phyloP scores from a whole-genome alignment of 2,888 invertebrate genomes.

The Euclidia mi region DNA sequence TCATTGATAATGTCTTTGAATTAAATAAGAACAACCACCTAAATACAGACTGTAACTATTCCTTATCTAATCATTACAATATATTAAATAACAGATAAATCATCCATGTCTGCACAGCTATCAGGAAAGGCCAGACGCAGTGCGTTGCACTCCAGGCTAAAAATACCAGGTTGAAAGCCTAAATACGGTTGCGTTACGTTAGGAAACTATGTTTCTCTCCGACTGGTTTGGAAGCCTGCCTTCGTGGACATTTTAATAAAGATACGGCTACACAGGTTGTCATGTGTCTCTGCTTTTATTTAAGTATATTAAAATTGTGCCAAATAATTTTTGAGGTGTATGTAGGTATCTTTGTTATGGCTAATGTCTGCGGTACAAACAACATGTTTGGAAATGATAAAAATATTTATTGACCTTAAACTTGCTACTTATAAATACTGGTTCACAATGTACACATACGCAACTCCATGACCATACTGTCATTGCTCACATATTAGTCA shows the following conservation, averaged over 20 bases:
- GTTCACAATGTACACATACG: constrained; percentile 5
- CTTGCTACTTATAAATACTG: constrained; percentile 13
- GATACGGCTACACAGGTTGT: background rate
- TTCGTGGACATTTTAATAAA: constrained; percentile 15
- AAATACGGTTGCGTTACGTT: constrained; percentile 50
- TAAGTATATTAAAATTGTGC: background rate
- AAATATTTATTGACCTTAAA: constrained; percentile 12
- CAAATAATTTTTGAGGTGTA: background rate
- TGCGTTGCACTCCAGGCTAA: constrained; percentile 66
- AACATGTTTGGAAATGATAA: background rate
- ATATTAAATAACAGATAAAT: constrained; percentile 49
- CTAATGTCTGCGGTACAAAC: too few relatives aligned
- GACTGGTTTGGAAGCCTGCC: constrained; percentile 14
- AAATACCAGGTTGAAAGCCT: constrained; percentile 61
- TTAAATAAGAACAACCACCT: constrained; percentile 22
- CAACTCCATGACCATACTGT: constrained; percentile 11
- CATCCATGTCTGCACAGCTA: constrained; percentile 31
- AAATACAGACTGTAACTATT: constrained; percentile 36
- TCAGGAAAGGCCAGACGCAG: constrained; percentile 53
- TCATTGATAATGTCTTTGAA: constrained; percentile 18
- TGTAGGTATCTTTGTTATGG: too few relatives aligned
- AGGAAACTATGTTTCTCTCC: constrained; percentile 39
- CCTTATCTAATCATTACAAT: constrained; percentile 45
- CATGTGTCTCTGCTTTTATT: background rate
- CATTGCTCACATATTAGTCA: constrained; percentile 33